Evolutionary conservation across 64 coral and sea anemone species (phyloP).

Genomic region (Dendronephthya gigantea): DNA sequence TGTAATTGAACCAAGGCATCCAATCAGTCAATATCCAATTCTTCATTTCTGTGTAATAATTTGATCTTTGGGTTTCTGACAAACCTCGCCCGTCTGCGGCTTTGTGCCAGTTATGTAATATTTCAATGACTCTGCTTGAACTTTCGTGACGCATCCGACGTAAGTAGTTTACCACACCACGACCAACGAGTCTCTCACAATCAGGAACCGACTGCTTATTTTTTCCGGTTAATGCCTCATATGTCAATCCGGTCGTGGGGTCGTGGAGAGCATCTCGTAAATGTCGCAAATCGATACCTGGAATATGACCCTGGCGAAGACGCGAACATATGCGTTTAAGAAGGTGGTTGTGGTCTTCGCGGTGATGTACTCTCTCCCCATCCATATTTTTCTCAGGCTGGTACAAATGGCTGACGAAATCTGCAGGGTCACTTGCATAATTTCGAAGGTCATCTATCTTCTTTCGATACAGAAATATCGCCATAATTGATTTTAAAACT

Average conservation of each 20-base stretch:
- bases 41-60: background rate
- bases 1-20: background rate
- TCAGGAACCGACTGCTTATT: constrained; percentile 50
- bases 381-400: background rate
- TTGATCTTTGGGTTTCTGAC: background rate
- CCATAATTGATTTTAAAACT: background rate
- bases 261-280: constrained; percentile 31
- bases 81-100: constrained; percentile 36
- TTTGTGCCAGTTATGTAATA: constrained; percentile 48
- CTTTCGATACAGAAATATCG: background rate
- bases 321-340: constrained; percentile 19
- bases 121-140: background rate
- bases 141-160: background rate
- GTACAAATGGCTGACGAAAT: background rate
- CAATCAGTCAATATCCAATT: background rate
- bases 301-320: background rate
- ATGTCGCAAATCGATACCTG: background rate
- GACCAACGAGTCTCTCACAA: constrained; percentile 28
- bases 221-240: constrained; percentile 43
- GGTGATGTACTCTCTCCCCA: constrained; percentile 15
- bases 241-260: constrained; percentile 26
- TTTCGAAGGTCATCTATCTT: background rate
- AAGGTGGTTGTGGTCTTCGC: constrained; percentile 45
- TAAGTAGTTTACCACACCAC: constrained; percentile 27
- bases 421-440: background rate